phyloP scores from a whole-genome alignment of 2,888 invertebrate genomes.

The Blera fallax region DNA sequence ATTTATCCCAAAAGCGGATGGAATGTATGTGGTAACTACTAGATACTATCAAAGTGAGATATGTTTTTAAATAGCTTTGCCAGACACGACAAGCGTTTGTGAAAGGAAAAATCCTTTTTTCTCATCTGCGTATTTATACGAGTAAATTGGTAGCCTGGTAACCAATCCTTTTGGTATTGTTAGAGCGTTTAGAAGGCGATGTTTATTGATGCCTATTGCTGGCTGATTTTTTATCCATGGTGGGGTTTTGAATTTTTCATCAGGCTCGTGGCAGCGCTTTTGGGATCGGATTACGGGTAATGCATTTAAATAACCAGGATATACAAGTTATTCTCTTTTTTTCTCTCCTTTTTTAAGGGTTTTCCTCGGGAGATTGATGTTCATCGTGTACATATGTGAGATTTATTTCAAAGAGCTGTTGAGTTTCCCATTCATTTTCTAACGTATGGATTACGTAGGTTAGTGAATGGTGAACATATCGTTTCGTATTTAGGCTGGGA shows the following conservation, averaged over 20 bases:
- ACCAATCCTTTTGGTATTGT: background rate
- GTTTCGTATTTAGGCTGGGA: background rate
- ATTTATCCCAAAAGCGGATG: background rate
- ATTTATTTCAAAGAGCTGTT: slow-evolving; percentile 15
- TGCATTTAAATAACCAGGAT: slow-evolving; percentile 48
- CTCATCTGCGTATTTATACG: too few relatives aligned
- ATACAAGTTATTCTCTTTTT: background rate
- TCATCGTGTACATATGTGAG: background rate
- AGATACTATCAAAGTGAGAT: too few relatives aligned
- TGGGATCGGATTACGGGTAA: slow-evolving; percentile 32
- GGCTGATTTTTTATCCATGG: background rate
- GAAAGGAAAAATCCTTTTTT: too few relatives aligned
- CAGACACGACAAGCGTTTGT: too few relatives aligned
- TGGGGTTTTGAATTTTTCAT: slow-evolving; percentile 27
- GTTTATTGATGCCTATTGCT: slow-evolving; percentile 19
- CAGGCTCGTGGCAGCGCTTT: background rate
- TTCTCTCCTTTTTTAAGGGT: background rate
- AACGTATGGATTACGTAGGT: background rate
- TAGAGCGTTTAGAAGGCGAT: background rate
- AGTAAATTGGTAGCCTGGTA: background rate
- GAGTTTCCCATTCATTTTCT: slow-evolving; percentile 15
- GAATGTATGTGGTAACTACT: background rate
- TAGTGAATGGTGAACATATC: slow-evolving; percentile 1
- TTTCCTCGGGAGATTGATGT: slow-evolving; percentile 33
- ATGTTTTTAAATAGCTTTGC: too few relatives aligned